phyloP scores from a whole-genome alignment of 1,140 invertebrate species.

The Lepidurus couesii region DNA sequence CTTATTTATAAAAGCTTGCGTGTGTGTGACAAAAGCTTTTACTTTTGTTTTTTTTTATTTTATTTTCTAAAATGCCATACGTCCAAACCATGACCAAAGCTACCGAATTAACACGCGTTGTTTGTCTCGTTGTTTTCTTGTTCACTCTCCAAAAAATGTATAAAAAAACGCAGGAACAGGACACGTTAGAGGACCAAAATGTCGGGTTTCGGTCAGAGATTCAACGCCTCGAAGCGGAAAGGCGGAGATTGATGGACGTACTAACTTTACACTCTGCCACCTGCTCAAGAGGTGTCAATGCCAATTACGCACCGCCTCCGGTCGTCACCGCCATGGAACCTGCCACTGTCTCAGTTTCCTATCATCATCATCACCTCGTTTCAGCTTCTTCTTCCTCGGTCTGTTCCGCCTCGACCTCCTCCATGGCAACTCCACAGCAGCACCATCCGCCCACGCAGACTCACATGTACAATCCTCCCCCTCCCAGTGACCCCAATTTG shows the following conservation, averaged over 20 bases:
- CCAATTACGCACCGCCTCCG: conserved; percentile 6
- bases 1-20: conserved; percentile 23
- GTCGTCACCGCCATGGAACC: background rate
- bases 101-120: conserved; percentile 26
- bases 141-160: conserved; percentile 16
- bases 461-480: background rate
- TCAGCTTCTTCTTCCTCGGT: background rate
- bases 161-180: conserved; percentile 60
- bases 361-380: background rate
- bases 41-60: background rate
- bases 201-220: conserved; percentile 74
- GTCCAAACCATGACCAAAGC: background rate
- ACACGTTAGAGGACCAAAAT: conserved; percentile 78
- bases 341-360: background rate
- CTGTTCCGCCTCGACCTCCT: background rate
- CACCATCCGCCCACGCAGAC: conserved; percentile 6
- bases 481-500: background rate
- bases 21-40: conserved; percentile 25
- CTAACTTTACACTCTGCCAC: conserved; percentile 61
- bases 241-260: conserved; percentile 65
- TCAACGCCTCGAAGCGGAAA: conserved; percentile 65
- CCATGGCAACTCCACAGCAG: background rate
- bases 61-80: background rate
- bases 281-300: conserved; percentile 43
- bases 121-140: conserved; percentile 33